phyloP scores from a whole-genome alignment of 1,140 invertebrate genomes.

The Aphelenchoides fujianensis region DNA sequence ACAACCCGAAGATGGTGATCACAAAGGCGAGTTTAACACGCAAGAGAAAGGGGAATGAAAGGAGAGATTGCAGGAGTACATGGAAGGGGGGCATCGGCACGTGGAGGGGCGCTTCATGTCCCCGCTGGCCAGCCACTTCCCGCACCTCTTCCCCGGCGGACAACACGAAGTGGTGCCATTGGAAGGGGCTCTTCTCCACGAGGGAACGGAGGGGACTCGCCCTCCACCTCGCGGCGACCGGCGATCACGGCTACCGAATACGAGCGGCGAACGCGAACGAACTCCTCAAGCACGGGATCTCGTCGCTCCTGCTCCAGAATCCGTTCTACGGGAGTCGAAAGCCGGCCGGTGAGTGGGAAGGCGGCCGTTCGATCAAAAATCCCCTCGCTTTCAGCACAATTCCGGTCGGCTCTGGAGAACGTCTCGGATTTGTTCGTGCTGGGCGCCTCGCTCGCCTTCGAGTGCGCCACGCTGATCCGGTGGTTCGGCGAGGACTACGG shows the following conservation, averaged over 20 bases:
- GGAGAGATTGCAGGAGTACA: conserved; percentile 73
- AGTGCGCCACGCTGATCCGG: conserved; percentile 83
- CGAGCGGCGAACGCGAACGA: conserved; percentile 75
- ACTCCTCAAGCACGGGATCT: conserved; percentile 77
- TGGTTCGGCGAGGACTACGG: conserved; percentile 82
- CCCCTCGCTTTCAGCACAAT: conserved; percentile 66
- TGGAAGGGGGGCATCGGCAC: conserved; percentile 72
- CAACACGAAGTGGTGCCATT: conserved; percentile 75
- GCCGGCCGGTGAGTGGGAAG: conserved; percentile 77
- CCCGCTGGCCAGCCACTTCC: conserved; percentile 77
- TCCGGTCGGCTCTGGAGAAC: conserved; percentile 85
- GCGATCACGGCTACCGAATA: conserved; percentile 89
- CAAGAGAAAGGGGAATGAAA: conserved; percentile 7
- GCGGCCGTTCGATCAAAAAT: conserved; percentile 23
- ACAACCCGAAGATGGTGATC: conserved; percentile 67
- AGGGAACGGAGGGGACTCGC: conserved; percentile 65
- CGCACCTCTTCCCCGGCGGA: conserved; percentile 80
- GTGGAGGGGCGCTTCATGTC: conserved; percentile 84
- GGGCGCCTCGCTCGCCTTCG: conserved; percentile 91
- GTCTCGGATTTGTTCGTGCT: conserved; percentile 98
- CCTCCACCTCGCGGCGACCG: conserved; percentile 93
- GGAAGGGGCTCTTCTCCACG: conserved; percentile 32
- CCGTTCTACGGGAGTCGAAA: conserved; percentile 89
- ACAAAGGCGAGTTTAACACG: conserved; percentile 71
- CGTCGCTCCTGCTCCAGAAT: conserved; percentile 90